These are phyloP conservation scores for Ephestia elutella DNA, from an alignment of 1,140 invertebrate species.

Conservation along the genomic window DNA sequence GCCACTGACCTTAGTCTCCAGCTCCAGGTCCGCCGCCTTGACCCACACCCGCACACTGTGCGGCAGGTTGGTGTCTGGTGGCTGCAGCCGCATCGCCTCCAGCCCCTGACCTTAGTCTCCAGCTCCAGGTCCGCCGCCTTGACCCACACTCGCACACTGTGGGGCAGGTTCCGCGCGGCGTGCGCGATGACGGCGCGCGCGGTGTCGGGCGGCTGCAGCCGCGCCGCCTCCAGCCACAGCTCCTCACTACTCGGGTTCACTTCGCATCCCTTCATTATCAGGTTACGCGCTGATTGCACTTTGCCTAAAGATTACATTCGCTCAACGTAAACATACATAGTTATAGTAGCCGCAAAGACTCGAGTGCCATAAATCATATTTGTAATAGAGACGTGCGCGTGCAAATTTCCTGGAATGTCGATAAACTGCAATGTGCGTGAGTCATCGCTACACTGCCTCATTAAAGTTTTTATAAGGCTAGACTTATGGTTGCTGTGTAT, in stretches of 20 bases:
- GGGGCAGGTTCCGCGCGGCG: constrained; percentile 88
- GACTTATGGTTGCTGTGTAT: too few species aligned
- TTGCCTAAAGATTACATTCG: constrained; percentile 79
- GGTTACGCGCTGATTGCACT: constrained; percentile 95
- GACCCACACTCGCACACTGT: constrained; percentile 97
- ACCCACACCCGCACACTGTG: constrained; percentile 98
- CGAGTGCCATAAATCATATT: too few species aligned
- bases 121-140: constrained; percentile 98
- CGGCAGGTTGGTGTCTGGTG: constrained; percentile 92
- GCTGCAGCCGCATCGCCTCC: constrained; percentile 96
- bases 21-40: constrained; percentile 98
- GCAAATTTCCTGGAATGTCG: too few species aligned
- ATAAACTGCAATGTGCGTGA: too few species aligned
- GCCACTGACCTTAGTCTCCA: constrained; percentile 84
- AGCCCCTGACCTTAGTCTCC: constrained; percentile 89
- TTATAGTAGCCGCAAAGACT: too few species aligned
- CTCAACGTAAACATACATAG: too few species aligned
- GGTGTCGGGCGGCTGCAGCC: constrained; percentile 95
- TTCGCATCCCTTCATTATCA: constrained; percentile 98
- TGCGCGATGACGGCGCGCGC: constrained; percentile 95
- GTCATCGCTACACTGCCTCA: too few species aligned
- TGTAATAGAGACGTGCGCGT: too few species aligned
- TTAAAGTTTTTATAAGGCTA: too few species aligned
- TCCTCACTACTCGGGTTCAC: constrained; percentile 98
- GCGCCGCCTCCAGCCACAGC: constrained; percentile 97